Evolutionary conservation across 2,113 vertebrate species (phyloP).

Genomic region (Crotalus viridis): DNA sequence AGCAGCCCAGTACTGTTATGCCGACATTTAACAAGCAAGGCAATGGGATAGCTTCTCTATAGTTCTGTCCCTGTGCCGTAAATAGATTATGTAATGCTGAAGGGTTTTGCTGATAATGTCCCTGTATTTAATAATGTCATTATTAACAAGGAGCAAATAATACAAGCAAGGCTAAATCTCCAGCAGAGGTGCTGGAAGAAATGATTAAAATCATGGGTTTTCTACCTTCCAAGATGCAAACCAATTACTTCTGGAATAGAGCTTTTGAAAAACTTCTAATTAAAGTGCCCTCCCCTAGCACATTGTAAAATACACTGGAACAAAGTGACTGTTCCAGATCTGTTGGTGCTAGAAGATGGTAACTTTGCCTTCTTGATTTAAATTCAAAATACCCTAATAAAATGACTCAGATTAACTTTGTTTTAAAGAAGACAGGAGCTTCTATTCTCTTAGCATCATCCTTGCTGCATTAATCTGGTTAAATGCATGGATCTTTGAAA

Average conservation of each 20-base stretch:
- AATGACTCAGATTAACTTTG: conserved; percentile 11
- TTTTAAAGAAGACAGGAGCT: conserved; percentile 30
- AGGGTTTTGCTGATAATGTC: conserved; percentile 51
- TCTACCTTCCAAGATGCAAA: conserved; percentile 46
- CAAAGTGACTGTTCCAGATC: not conserved
- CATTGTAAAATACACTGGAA: conserved; percentile 30
- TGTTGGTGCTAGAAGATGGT: conserved; percentile 16
- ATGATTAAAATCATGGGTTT: conserved; percentile 45
- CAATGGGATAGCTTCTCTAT: conserved; percentile 49
- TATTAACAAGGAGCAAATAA: conserved; percentile 41
- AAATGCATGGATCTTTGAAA: conserved; percentile 31
- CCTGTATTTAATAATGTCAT: conserved; percentile 44
- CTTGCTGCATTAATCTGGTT: conserved; percentile 26
- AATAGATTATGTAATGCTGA: conserved; percentile 58
- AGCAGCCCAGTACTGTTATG: conserved; percentile 36
- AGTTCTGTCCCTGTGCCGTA: conserved; percentile 68
- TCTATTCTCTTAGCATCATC: conserved; percentile 44
- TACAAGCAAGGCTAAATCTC: conserved; percentile 46
- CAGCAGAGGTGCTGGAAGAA: conserved; percentile 37
- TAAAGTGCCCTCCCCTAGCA: conserved; percentile 24
- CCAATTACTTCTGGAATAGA: conserved; percentile 54
- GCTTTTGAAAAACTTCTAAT: conserved; percentile 30
- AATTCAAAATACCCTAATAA: conserved; percentile 16
- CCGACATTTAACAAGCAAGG: conserved; percentile 46
- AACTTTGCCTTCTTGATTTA: conserved; percentile 16